Conservation (phyloP, 2,113 vertebrate genomes). For the Taurulus bubalis region DNA sequence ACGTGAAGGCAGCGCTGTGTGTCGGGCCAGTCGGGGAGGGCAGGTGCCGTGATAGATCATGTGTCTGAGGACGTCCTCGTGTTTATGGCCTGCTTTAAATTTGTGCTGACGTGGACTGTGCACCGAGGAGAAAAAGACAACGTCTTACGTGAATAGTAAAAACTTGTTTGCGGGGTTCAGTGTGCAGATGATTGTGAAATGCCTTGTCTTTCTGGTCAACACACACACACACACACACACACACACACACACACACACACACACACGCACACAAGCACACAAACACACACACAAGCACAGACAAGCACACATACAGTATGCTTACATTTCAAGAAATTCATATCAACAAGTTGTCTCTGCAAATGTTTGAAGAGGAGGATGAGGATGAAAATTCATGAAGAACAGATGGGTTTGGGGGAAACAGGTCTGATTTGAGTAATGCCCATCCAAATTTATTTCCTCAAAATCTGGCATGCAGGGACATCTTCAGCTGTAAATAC, state of each 20-base stretch:
- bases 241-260: too few species aligned
- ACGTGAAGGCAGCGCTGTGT: constrained; percentile 9
- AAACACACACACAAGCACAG: not conserved
- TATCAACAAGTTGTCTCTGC: constrained; percentile 55
- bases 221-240: not conserved
- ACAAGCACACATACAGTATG: constrained; percentile 2
- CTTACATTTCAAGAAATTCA: constrained; percentile 28
- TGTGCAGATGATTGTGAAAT: constrained; percentile 31
- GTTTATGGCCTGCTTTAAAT: constrained; percentile 7
- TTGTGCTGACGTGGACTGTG: constrained; percentile 1
- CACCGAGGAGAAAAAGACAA: constrained; percentile 23
- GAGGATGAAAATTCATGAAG: constrained; percentile 74
- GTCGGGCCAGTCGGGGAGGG: not conserved
- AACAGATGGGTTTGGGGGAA: constrained; percentile 64
- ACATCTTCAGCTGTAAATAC: constrained; percentile 30
- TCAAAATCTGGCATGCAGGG: constrained; percentile 45
- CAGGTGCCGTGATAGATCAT: constrained; percentile 8
- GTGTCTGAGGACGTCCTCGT: constrained; percentile 20
- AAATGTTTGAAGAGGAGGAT: constrained; percentile 73
- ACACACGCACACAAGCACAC: not conserved
- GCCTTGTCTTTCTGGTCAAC: constrained; percentile 15
- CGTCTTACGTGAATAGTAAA: constrained; percentile 15
- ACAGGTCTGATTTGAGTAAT: constrained; percentile 61
- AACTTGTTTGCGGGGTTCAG: constrained; percentile 5
- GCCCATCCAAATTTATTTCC: constrained; percentile 56